These are phyloP conservation scores for Gallinago paraguaiae DNA, from an alignment of 2,113 vertebrate genomes.

Conservation along the genomic window DNA sequence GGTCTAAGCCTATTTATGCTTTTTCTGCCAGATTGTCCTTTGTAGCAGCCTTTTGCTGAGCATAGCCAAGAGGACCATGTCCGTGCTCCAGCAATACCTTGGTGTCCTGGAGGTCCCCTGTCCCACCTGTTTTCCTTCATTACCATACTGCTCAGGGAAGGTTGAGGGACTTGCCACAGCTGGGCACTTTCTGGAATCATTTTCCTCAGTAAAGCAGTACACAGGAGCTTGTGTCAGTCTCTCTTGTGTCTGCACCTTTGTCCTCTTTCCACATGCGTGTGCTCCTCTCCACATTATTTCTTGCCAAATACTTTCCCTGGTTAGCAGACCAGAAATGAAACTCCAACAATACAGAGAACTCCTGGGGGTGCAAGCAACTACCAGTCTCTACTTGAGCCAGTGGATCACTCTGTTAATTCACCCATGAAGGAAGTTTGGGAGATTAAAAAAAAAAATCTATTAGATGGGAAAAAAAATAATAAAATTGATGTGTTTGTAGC, in stretches of 20 bases:
- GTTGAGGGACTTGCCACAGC: neutral
- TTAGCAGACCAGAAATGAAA: neutral
- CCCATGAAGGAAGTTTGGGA: neutral
- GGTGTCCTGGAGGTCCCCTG: neutral
- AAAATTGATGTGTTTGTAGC: neutral
- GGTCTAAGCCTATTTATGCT: neutral
- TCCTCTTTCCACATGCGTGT: neutral
- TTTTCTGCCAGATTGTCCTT: fast-evolving
- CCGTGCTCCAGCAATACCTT: neutral
- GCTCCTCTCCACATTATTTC: neutral
- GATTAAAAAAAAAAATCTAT: neutral
- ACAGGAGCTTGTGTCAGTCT: neutral
- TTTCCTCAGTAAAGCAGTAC: neutral
- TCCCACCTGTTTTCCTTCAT: neutral
- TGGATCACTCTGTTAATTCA: neutral
- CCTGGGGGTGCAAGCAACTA: neutral
- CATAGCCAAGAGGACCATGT: fast-evolving
- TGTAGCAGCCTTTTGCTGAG: neutral
- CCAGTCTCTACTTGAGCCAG: neutral
- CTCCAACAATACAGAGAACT: neutral
- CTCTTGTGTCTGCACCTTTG: neutral
- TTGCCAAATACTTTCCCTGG: neutral
- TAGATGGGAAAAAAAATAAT: no score
- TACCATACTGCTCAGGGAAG: neutral
- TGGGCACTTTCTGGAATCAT: neutral